Conservation (phyloP, 2,113 vertebrate genomes). For the Myotis lucifugus region DNA sequence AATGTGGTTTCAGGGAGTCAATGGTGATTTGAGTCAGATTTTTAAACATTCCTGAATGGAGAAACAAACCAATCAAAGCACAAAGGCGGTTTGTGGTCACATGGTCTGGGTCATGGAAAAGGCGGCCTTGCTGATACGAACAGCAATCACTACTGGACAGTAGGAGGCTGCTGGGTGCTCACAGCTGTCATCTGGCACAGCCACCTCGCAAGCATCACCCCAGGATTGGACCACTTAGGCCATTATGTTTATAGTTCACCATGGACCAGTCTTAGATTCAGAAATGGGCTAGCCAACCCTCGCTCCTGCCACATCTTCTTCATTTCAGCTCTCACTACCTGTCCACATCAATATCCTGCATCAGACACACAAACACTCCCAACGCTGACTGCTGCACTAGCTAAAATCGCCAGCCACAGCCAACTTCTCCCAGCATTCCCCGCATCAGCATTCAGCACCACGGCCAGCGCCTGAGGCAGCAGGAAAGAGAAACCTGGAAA, state of each 20-base stretch:
- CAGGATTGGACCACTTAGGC: not conserved
- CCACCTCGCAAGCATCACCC: not conserved
- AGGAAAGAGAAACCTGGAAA: not conserved
- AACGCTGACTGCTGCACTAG: not conserved
- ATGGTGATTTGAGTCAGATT: not conserved
- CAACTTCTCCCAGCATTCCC: not conserved
- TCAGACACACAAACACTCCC: not conserved
- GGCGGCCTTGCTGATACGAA: not conserved
- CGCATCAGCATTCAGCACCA: slow-evolving; percentile 71
- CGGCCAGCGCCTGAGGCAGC: slow-evolving; percentile 55
- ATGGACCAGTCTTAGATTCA: not conserved
- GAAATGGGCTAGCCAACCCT: not conserved
- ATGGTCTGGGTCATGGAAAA: not conserved
- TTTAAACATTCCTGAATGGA: not conserved
- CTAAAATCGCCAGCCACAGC: not conserved
- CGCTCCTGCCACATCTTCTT: not conserved
- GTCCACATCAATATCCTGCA: not conserved
- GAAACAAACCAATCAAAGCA: not conserved
- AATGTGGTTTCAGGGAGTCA: not conserved
- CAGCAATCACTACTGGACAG: not conserved
- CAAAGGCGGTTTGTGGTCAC: not conserved
- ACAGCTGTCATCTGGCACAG: not conserved
- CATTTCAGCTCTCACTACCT: not conserved
- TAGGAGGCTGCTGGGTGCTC: not conserved
- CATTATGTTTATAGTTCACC: not conserved